Conservation (phyloP, 2,888 invertebrate genomes). For the Boloria euphrosyne region DNA sequence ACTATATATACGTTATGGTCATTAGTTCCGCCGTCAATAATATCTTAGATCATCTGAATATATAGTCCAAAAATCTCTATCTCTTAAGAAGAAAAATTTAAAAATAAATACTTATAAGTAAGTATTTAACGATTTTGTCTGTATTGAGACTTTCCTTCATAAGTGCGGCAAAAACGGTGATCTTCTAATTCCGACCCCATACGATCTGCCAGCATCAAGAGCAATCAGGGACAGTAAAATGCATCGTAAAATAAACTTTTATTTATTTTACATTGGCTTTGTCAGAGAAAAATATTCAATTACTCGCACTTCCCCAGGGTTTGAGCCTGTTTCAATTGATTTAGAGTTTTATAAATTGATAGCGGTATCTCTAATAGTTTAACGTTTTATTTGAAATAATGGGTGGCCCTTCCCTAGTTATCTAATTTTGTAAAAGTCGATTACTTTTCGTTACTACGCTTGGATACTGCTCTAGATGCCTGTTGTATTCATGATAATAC, state of each 20-base stretch:
- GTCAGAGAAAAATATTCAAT: slow-evolving; percentile 39
- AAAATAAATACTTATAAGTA: no score
- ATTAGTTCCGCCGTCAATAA: no score
- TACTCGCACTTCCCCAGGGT: slow-evolving; percentile 25
- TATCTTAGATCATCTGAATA: no score
- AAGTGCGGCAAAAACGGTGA: background rate
- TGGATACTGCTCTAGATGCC: no score
- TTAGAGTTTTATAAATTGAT: slow-evolving; percentile 37
- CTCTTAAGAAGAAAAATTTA: background rate
- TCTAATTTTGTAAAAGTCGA: background rate
- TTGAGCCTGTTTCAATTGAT: slow-evolving; percentile 31
- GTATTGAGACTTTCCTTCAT: no score
- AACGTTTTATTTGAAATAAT: background rate
- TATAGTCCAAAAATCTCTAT: no score
- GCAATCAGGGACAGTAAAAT: slow-evolving; percentile 43
- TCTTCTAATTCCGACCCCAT: slow-evolving; percentile 1
- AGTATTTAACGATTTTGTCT: no score
- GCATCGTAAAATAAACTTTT: slow-evolving; percentile 59
- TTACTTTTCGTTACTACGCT: background rate
- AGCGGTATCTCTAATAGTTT: slow-evolving; percentile 21
- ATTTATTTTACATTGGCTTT: slow-evolving; percentile 60
- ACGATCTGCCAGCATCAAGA: slow-evolving; percentile 23
- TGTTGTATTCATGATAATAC: no score
- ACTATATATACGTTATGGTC: no score
- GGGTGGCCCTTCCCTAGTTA: slow-evolving; percentile 2